Evolutionary conservation across 2,888 invertebrate species (phyloP).

Genomic region (Bembecia ichneumoniformis): DNA sequence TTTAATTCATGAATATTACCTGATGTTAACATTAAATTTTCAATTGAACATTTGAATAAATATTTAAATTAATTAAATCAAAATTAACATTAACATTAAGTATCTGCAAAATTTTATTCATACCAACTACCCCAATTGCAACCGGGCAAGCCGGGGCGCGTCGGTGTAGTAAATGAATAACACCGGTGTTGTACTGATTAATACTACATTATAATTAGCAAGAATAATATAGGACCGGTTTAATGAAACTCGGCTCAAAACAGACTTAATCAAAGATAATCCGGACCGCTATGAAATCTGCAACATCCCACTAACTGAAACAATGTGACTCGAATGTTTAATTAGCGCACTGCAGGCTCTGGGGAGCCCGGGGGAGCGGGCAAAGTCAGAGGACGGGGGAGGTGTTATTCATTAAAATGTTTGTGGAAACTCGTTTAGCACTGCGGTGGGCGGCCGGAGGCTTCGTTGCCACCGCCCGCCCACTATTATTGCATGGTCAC

Average conservation of each 20-base stretch:
- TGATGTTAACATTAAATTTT: too few species aligned
- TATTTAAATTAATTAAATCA: too few species aligned
- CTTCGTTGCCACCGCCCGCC: constrained; percentile 11
- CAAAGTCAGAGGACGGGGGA: constrained; percentile 21
- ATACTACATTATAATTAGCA: too few species aligned
- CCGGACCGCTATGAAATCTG: constrained; percentile 34
- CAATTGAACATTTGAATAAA: too few species aligned
- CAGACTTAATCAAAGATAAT: constrained; percentile 28
- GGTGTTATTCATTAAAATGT: constrained; percentile 73
- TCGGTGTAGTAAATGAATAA: too few species aligned
- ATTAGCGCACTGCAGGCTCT: constrained; percentile 63
- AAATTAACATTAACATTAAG: too few species aligned
- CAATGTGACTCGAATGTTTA: constrained; percentile 70
- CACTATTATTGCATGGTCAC: too few species aligned
- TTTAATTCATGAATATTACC: too few species aligned
- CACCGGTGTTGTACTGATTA: too few species aligned
- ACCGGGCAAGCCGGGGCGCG: too few species aligned
- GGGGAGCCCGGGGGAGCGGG: constrained; percentile 14
- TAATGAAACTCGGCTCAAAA: constrained; percentile 4
- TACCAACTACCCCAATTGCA: too few species aligned
- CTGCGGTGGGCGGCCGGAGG: constrained; percentile 55
- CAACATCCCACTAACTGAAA: constrained; percentile 51
- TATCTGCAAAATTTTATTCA: too few species aligned
- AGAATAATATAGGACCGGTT: constrained; percentile 3
- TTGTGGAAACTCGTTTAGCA: constrained; percentile 71